Percentiles rank a stretch among this genome's conserved stretches.
Evolutionary conservation across 2,888 invertebrate species (phyloP).

Genomic region (Galerucella calmariensis): DNA sequence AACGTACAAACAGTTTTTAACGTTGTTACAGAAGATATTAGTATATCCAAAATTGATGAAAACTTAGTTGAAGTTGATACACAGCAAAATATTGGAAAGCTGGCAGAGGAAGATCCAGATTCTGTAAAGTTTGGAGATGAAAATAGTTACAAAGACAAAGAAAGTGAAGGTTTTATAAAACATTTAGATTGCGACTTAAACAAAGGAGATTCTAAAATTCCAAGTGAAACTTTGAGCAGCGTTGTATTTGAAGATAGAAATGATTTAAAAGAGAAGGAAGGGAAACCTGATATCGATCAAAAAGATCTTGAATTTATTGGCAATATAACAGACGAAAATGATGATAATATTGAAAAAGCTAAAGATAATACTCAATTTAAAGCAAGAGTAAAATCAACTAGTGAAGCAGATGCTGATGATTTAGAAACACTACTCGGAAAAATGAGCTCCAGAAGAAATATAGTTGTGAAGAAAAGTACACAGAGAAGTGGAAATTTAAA

Average conservation of each 20-base stretch:
- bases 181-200: background rate
- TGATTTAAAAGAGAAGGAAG: background rate
- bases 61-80: background rate
- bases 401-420: constrained; percentile 10
- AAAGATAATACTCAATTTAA: background rate
- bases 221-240: background rate
- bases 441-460: constrained; percentile 17
- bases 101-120: background rate
- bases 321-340: constrained; percentile 2
- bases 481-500: background rate
- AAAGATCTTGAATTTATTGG: background rate
- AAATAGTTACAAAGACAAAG: background rate
- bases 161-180: background rate
- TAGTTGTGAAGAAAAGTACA: constrained; percentile 7
- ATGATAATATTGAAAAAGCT: background rate
- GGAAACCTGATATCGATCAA: background rate
- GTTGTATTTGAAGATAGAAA: background rate
- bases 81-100: background rate
- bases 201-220: background rate
- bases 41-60: background rate
- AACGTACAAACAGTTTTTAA: background rate
- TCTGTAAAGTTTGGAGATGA: background rate
- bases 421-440: constrained; percentile 13
- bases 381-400: background rate
- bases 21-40: background rate